Evolutionary conservation across 1,140 invertebrate species (phyloP).

Genomic region (Adoxophyes honmai): DNA sequence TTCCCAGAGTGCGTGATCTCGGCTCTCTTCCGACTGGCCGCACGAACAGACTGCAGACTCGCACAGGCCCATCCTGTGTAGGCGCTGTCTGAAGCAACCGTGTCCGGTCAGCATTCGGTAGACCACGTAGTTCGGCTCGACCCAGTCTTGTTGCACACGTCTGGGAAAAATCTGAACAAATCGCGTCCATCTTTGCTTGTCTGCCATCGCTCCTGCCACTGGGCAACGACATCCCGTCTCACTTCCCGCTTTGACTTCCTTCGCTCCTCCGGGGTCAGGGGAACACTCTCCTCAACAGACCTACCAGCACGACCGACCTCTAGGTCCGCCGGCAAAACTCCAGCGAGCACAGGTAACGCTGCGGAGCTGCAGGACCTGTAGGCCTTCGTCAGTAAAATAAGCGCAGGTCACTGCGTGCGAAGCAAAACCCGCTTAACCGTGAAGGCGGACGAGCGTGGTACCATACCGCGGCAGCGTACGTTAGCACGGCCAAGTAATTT

Average conservation of each 20-base stretch:
- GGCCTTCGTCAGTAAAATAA: conserved; percentile 26
- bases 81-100: conserved; percentile 19
- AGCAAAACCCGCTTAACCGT: conserved; percentile 17
- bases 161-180: conserved; percentile 18
- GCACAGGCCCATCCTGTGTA: conserved; percentile 15
- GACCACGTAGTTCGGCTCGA: conserved; percentile 18
- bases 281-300: background rate
- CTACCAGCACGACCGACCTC: conserved; percentile 12
- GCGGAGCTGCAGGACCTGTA: conserved; percentile 30
- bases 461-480: conserved; percentile 42
- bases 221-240: background rate
- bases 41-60: conserved; percentile 13
- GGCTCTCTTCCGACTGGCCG: background rate
- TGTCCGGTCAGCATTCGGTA: conserved; percentile 24
- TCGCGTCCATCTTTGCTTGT: background rate
- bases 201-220: conserved; percentile 20
- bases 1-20: conserved; percentile 18
- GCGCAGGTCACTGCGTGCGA: conserved; percentile 24
- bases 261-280: background rate
- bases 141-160: conserved; percentile 12
- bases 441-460: background rate
- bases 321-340: conserved; percentile 26
- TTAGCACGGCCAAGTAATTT: conserved; percentile 25
- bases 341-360: conserved; percentile 29
- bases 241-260: background rate